A percentile compares a stretch with the other conserved stretches of the same genome.
These are phyloP conservation scores for Daphoenositta chrysoptera DNA, from an alignment of 2,113 vertebrate genomes.

Conservation along the genomic window DNA sequence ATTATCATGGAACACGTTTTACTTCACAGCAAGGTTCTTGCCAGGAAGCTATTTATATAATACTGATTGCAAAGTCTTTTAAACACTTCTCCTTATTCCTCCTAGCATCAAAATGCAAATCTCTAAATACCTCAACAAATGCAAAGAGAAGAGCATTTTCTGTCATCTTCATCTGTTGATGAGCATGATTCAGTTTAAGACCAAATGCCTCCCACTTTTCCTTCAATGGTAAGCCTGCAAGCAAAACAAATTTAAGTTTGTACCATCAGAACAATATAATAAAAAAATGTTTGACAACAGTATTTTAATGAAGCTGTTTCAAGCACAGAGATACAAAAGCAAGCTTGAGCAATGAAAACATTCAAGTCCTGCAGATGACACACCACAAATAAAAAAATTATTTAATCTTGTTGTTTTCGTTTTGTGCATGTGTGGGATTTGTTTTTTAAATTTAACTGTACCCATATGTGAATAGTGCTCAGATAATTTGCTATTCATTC, in stretches of 20 bases:
- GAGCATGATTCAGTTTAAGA: constrained; percentile 86
- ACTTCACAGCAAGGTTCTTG: neutral
- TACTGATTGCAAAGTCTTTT: neutral
- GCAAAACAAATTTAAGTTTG: neutral
- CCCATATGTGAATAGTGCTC: neutral
- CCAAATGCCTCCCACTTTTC: constrained; percentile 91
- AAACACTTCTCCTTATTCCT: neutral
- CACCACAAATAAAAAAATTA: neutral
- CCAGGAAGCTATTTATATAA: neutral
- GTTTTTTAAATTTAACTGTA: neutral
- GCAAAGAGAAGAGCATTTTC: constrained; percentile 91
- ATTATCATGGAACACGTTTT: neutral
- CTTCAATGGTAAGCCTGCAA: constrained; percentile 79
- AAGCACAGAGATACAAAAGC: neutral
- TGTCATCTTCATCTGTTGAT: constrained; percentile 92
- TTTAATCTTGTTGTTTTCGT: neutral
- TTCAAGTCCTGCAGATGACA: neutral
- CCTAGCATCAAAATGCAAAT: neutral
- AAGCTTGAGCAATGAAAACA: neutral
- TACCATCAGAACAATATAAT: neutral
- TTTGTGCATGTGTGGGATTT: neutral
- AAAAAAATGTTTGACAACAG: neutral
- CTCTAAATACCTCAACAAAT: constrained; percentile 91
- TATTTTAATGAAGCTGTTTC: neutral
- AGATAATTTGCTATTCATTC: neutral